Conservation (phyloP, 2,888 invertebrate species). For the Schrankia costaestrigalis region DNA sequence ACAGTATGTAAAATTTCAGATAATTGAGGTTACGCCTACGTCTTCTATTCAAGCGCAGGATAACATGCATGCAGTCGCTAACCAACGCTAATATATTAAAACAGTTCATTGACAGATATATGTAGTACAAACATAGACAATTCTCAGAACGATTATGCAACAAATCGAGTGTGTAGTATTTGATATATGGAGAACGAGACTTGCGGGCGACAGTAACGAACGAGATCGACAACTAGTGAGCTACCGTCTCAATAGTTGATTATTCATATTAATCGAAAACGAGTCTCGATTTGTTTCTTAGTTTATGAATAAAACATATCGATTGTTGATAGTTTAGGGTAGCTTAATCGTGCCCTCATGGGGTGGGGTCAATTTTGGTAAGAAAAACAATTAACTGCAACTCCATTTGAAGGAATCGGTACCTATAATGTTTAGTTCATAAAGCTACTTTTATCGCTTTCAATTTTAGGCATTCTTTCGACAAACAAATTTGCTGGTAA, state of each 20-base stretch:
- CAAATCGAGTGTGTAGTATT: conserved; percentile 18
- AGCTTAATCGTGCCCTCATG: conserved; percentile 11
- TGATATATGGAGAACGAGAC: conserved; percentile 27
- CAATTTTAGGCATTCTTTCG: too few relatives aligned
- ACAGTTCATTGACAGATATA: conserved; percentile 41
- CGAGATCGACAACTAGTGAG: conserved; percentile 9
- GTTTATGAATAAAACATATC: conserved; percentile 38
- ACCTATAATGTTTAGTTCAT: too few relatives aligned
- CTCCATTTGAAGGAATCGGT: too few relatives aligned
- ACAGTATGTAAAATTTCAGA: conserved; percentile 10
- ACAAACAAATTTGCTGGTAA: too few relatives aligned
- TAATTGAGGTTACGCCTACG: conserved; percentile 54
- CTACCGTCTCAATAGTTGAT: conserved; percentile 24
- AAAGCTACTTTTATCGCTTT: too few relatives aligned
- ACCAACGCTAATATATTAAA: conserved; percentile 49
- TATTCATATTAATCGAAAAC: conserved; percentile 27
- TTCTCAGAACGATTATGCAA: conserved; percentile 27
- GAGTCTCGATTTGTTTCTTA: conserved; percentile 29
- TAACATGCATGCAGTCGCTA: conserved; percentile 32
- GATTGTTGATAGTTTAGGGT: conserved; percentile 25
- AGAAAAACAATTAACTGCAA: conserved; percentile 15
- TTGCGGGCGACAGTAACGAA: conserved; percentile 20
- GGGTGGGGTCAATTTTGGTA: conserved; percentile 15
- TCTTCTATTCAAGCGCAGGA: too few relatives aligned
- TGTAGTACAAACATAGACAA: conserved; percentile 8